A percentile compares a stretch with the other conserved stretches of the same genome.
These are phyloP conservation scores for Chlorospingus semifuscus DNA, from an alignment of 2,797 vertebrate species.

Conservation along the genomic window DNA sequence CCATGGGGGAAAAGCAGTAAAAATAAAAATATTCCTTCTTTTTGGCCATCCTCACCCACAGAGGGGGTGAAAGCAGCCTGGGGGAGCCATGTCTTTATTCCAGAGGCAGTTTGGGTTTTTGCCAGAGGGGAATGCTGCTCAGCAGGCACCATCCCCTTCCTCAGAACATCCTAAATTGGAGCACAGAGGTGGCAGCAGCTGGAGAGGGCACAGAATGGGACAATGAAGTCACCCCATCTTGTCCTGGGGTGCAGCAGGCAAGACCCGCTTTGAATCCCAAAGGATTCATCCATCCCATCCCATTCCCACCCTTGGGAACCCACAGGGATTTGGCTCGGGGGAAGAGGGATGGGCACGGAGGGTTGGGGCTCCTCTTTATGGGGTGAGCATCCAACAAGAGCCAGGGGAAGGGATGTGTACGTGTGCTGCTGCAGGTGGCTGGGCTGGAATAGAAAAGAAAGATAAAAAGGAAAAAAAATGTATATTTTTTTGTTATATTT, in stretches of 20 bases:
- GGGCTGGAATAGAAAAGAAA: neutral
- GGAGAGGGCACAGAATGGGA: too few relatives aligned
- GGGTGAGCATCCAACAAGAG: fast-evolving
- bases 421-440: neutral
- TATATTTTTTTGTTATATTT: neutral
- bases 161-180: neutral
- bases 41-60: neutral
- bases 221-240: fast-evolving
- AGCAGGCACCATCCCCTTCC: neutral
- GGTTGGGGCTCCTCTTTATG: neutral
- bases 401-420: neutral
- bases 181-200: neutral
- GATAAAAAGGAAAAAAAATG: neutral
- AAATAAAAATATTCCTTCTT: neutral
- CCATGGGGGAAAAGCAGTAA: neutral
- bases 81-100: neutral
- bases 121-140: neutral
- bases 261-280: fast-evolving
- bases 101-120: neutral
- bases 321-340: neutral
- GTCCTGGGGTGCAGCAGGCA: fast-evolving
- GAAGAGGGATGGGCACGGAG: fast-evolving
- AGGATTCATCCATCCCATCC: fast-evolving
- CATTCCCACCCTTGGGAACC: neutral
- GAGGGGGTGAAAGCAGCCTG: neutral